Conservation (phyloP, 1,140 invertebrate species). For the Drosophila sproati region DNA sequence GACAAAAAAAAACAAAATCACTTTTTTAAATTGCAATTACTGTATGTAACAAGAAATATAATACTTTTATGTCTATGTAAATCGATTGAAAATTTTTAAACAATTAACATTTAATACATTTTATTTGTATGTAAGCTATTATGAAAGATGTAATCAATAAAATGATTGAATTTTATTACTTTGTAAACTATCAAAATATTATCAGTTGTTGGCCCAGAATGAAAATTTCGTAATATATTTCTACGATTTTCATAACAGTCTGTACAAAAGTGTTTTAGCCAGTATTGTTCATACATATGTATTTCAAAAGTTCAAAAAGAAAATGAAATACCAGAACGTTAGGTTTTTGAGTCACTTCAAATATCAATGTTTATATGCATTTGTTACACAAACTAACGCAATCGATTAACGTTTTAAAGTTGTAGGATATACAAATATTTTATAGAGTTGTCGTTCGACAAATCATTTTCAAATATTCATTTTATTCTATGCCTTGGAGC, state of each 20-base stretch:
- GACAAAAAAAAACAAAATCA: constrained; percentile 15
- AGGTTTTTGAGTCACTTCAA: no score
- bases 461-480: background rate
- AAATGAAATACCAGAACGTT: background rate
- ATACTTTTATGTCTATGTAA: constrained; percentile 40
- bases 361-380: no score
- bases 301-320: background rate
- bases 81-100: constrained; percentile 31
- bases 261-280: background rate
- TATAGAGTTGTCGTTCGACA: no score
- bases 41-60: constrained; percentile 33
- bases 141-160: constrained; percentile 21
- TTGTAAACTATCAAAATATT: constrained; percentile 1
- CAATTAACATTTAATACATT: constrained; percentile 13
- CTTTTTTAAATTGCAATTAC: constrained; percentile 60
- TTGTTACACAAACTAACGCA: background rate
- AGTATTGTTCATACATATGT: background rate
- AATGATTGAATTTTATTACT: constrained; percentile 4
- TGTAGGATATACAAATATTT: no score
- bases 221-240: no score
- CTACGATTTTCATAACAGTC: no score
- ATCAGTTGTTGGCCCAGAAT: no score
- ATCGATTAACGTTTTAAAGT: no score
- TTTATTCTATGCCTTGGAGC: background rate
- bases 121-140: constrained; percentile 22